These are phyloP conservation scores for Coelopa pilipes DNA, from an alignment of 2,888 invertebrate species.

Conservation along the genomic window DNA sequence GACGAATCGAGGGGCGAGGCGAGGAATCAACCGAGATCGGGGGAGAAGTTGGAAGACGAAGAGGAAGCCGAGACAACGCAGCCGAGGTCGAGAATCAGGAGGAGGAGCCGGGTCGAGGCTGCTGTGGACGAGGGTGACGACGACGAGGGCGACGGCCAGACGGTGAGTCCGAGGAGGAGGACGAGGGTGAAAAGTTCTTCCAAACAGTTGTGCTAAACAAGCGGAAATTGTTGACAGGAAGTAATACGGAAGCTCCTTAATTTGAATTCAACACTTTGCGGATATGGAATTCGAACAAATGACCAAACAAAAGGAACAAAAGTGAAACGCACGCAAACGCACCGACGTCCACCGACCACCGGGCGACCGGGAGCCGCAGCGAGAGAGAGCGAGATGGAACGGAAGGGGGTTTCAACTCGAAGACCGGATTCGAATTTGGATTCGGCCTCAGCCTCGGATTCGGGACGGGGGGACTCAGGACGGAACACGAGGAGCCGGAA, in stretches of 20 bases:
- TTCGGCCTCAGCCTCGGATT: too few relatives aligned
- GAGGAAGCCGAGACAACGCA: too few relatives aligned
- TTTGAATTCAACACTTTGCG: constrained; percentile 53
- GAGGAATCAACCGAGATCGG: too few relatives aligned
- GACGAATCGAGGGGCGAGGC: too few relatives aligned
- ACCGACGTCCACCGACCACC: neutral
- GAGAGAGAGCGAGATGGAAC: too few relatives aligned
- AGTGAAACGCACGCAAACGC: constrained; percentile 16
- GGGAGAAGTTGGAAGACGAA: too few relatives aligned
- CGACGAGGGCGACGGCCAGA: neutral
- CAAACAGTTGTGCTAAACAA: constrained; percentile 51
- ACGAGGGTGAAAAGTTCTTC: constrained; percentile 23
- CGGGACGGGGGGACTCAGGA: too few relatives aligned
- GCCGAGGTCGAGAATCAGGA: too few relatives aligned
- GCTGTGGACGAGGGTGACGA: too few relatives aligned
- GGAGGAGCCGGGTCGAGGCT: too few relatives aligned
- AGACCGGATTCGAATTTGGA: neutral
- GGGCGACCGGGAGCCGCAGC: too few relatives aligned
- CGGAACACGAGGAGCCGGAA: too few relatives aligned
- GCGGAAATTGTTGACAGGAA: constrained; percentile 63
- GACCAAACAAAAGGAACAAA: constrained; percentile 39
- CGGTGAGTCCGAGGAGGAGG: neutral
- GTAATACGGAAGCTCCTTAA: constrained; percentile 60
- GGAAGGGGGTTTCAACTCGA: neutral
- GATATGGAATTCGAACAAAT: constrained; percentile 47